Base-by-base conservation (phyloP, 30 jellyfish, hydroid and myxozoan genomes). In the Haliclystus octoradiatus region DNA sequence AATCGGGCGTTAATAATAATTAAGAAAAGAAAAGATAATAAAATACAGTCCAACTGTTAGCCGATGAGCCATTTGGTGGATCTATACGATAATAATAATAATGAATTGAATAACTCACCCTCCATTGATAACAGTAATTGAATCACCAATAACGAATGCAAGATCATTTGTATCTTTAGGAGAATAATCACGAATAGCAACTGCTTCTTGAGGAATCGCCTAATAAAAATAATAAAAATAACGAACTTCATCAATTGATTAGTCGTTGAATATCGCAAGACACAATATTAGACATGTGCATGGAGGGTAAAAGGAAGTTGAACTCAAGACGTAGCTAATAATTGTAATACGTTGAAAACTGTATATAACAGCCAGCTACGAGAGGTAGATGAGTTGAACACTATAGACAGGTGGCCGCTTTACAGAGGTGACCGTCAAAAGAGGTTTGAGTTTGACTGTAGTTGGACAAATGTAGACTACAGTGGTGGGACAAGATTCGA, bases 151-250 rank as follows among this genome's bases (percentile, higher is more conserved):
- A 31, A 57, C 52, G 40, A 74, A 84, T 2, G 86, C 35, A 12
- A 84, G 52, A 62, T 70, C 86, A 13, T 75, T 70, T 14, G 67
- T 28, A 2, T 52, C 57, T 29, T 65, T 74, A 32, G 86, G 30
- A 31, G 31, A 32, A 26, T 78, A 63, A n/a, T 66, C 80, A 26
- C 73, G 33, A 2, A 69, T 23, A 35, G 95, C 88, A 34, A 32
- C 65, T 7, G 27, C 66, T 46, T 84, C 95, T 47, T 70, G 68
- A 34, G 95, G 95, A 3, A 84, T 66, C 25, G 65, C 92, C 95
- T 84, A 64, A 22, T 57, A 33, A 15, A 22, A 32, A 61, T 5
- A 40, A 5, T 40, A 19, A 19, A 40, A 40, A 40, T 19, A 40
- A 5, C n/a, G n/a, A n/a, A n/a, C n/a, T n/a, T n/a, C n/a, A 52